Percentiles rank a stretch among this genome's conserved stretches.
phyloP scores from a whole-genome alignment of 2,113 vertebrate species.

The Emydocephalus ijimae region DNA sequence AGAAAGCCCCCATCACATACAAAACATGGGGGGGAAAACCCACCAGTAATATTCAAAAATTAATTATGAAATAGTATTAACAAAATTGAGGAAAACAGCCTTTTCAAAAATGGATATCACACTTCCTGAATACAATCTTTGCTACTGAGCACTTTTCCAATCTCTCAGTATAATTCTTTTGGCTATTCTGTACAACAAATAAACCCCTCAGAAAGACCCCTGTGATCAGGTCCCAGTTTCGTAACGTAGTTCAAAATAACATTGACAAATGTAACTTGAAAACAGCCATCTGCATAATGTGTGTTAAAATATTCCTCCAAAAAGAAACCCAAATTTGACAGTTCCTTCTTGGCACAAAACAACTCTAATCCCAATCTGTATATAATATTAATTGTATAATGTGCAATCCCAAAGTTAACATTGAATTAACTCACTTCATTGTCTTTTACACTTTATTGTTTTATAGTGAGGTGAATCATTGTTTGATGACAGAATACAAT shows the following conservation, averaged over 20 bases:
- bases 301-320: background rate
- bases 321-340: background rate
- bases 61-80: background rate
- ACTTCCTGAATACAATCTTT: background rate
- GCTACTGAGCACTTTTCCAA: background rate
- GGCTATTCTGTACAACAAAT: background rate
- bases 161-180: background rate
- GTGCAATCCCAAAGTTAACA: background rate
- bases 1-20: background rate
- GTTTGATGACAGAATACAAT: background rate
- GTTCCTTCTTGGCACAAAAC: background rate
- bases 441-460: background rate
- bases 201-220: background rate
- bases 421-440: background rate
- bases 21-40: background rate
- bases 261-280: background rate
- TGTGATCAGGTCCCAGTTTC: background rate
- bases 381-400: background rate
- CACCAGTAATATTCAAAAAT: background rate
- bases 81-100: background rate
- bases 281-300: background rate
- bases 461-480: background rate
- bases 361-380: background rate
- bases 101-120: background rate
- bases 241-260: background rate